Evolutionary conservation across 2,888 invertebrate genomes (phyloP).

Genomic region (Invenusta paracnida): DNA sequence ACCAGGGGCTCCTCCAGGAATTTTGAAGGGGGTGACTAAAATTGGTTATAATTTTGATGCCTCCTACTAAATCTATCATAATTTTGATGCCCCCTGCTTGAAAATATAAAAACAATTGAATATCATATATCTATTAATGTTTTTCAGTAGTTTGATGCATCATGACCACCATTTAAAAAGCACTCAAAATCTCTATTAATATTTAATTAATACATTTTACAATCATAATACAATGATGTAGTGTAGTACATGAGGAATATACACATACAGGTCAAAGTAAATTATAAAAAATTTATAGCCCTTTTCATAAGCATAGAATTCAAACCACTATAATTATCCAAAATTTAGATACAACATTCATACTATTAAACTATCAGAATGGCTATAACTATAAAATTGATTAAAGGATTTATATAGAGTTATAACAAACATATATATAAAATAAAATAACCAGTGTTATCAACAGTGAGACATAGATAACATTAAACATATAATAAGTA

Average conservation of each 20-base stretch:
- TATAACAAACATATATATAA: neutral
- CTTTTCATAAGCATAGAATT: no score
- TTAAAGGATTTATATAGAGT: neutral
- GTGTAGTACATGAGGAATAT: no score
- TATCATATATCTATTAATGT: neutral
- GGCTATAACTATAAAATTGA: neutral
- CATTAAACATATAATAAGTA: neutral
- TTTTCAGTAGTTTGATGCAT: no score
- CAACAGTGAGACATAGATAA: neutral
- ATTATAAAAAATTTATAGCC: no score
- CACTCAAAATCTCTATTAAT: no score
- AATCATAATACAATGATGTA: no score
- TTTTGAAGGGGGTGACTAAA: neutral
- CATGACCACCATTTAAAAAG: no score
- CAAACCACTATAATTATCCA: no score
- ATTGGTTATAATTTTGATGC: no score
- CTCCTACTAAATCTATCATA: neutral
- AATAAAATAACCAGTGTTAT: neutral
- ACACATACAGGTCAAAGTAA: no score
- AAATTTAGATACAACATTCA: neutral
- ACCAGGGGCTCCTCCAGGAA: neutral
- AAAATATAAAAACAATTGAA: neutral
- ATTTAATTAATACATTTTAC: no score
- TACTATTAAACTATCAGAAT: neutral
- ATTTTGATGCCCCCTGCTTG: neutral